phyloP scores from a whole-genome alignment of 2,113 vertebrate species.

The Pluvianellus socialis region DNA sequence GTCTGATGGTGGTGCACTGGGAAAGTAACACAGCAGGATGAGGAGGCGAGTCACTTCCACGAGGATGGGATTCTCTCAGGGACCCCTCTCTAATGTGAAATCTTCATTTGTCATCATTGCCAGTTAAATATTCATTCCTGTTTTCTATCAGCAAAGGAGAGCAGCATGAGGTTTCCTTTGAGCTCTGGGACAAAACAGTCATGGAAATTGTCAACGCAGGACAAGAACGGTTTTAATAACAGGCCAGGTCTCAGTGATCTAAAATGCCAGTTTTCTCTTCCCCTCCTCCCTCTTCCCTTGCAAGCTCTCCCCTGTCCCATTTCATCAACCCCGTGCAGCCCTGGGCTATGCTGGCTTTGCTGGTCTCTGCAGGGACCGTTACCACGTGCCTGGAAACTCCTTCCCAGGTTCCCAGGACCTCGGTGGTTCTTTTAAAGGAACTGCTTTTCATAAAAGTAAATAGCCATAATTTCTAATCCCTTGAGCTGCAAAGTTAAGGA shows the following conservation, averaged over 20 bases:
- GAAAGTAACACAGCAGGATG: neutral
- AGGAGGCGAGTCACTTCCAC: neutral
- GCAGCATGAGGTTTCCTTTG: slow-evolving; percentile 16
- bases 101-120: slow-evolving; percentile 17
- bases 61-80: neutral
- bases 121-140: slow-evolving; percentile 35
- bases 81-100: neutral
- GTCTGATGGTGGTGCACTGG: fast-evolving
- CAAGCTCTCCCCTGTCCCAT: neutral
- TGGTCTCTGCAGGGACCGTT: neutral
- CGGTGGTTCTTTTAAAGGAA: neutral
- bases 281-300: neutral
- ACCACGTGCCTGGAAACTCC: neutral
- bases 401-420: slow-evolving; percentile 57
- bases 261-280: neutral
- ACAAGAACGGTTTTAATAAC: slow-evolving; percentile 20
- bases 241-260: neutral
- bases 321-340: neutral
- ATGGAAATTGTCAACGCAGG: slow-evolving; percentile 41
- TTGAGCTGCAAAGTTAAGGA: slow-evolving; percentile 31
- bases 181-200: neutral
- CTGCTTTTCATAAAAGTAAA: slow-evolving; percentile 59
- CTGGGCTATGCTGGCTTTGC: neutral
- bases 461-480: slow-evolving; percentile 41
- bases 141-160: slow-evolving; percentile 21